phyloP scores from a whole-genome alignment of 2,113 vertebrate genomes.

The Noturus placidus region DNA sequence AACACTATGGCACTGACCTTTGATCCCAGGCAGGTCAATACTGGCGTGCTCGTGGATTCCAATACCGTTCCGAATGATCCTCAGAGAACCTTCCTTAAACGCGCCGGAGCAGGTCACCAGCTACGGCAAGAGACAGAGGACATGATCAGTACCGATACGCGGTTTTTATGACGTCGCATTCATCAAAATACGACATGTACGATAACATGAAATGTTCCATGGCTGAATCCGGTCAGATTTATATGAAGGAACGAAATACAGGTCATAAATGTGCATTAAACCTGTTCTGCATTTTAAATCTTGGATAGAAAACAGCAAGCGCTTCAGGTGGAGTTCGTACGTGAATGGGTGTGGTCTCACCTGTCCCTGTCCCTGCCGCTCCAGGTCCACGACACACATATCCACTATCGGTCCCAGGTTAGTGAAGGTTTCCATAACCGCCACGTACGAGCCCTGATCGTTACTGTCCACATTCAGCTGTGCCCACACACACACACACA shows the following conservation, averaged over 20 bases:
- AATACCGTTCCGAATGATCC: conserved; percentile 97
- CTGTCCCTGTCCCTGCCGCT: conserved; percentile 97
- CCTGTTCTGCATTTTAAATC: neutral
- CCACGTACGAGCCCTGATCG: conserved; percentile 94
- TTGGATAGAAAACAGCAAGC: too few relatives aligned
- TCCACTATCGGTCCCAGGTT: conserved; percentile 97
- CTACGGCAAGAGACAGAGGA: conserved; percentile 63
- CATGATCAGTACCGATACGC: neutral
- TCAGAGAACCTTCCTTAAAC: conserved; percentile 94
- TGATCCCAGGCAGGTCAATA: conserved; percentile 96
- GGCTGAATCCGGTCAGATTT: too few relatives aligned
- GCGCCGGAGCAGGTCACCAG: conserved; percentile 97
- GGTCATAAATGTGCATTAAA: neutral
- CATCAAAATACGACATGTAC: too few relatives aligned
- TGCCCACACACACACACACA: neutral
- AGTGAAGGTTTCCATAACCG: conserved; percentile 98
- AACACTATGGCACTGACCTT: conserved; percentile 76
- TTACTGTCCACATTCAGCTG: conserved; percentile 98
- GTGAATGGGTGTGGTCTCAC: conserved; percentile 63
- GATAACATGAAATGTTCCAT: too few relatives aligned
- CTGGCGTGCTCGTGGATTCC: conserved; percentile 98
- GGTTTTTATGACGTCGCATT: too few relatives aligned
- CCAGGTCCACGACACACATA: conserved; percentile 98
- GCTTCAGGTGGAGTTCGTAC: neutral
- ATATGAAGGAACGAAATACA: too few relatives aligned